A percentile compares a stretch with the other conserved stretches of the same genome.
These are phyloP conservation scores for Thaleichthys pacificus DNA, from an alignment of 2,797 vertebrate genomes.

Conservation along the genomic window DNA sequence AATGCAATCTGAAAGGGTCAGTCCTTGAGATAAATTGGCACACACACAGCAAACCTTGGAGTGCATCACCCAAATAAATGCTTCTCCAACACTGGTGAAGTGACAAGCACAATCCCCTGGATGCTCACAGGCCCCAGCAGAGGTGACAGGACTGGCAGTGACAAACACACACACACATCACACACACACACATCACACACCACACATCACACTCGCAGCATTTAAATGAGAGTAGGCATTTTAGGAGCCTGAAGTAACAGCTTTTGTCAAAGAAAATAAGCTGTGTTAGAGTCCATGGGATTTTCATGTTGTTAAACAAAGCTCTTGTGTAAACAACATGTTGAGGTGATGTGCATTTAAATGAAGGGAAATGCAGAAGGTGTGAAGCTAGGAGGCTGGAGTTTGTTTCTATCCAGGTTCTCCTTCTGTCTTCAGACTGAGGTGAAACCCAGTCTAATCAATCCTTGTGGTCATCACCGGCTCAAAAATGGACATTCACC, in stretches of 20 bases:
- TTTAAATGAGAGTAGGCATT: constrained; percentile 36
- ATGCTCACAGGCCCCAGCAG: constrained; percentile 42
- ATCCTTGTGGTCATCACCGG: too few species aligned
- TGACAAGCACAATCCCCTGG: constrained; percentile 51
- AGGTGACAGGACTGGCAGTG: constrained; percentile 57
- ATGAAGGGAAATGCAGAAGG: neutral
- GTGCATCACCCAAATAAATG: constrained; percentile 60
- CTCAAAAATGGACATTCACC: too few species aligned
- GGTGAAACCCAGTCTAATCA: too few species aligned
- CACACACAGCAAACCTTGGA: constrained; percentile 34
- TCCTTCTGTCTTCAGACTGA: too few species aligned
- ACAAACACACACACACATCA: constrained; percentile 6
- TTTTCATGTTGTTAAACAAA: neutral
- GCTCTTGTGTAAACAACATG: neutral
- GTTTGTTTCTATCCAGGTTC: too few species aligned
- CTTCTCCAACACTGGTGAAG: constrained; percentile 32
- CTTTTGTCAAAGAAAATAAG: constrained; percentile 11
- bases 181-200: too few species aligned
- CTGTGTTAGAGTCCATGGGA: neutral
- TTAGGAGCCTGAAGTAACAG: constrained; percentile 25
- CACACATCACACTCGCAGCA: constrained; percentile 26
- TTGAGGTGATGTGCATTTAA: neutral
- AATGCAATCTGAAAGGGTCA: constrained; percentile 39
- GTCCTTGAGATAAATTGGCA: constrained; percentile 46
- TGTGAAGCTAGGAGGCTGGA: neutral